A percentile compares a stretch with the other conserved stretches of the same genome.
These are phyloP conservation scores for Melanotaenia trifasciata DNA, from an alignment of 2,797 vertebrate genomes.

Conservation along the genomic window DNA sequence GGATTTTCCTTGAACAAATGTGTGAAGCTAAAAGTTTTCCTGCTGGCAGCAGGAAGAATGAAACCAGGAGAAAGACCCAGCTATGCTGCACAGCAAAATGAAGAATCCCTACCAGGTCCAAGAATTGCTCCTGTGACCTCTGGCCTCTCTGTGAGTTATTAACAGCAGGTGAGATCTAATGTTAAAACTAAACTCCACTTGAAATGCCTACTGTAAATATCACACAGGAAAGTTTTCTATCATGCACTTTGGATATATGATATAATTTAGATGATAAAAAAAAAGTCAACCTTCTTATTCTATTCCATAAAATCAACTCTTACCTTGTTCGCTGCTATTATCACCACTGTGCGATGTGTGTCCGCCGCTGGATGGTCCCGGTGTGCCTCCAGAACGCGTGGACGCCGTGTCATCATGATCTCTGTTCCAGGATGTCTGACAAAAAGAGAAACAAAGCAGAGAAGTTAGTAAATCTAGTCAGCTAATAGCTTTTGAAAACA, in stretches of 20 bases:
- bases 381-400: constrained; percentile 96
- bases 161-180: constrained; percentile 1
- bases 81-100: not conserved
- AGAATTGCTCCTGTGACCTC: constrained; percentile 21
- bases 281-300: not conserved
- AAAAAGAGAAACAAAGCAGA: constrained; percentile 1
- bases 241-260: not conserved
- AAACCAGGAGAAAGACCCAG: not conserved
- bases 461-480: constrained; percentile 8
- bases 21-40: not conserved
- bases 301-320: constrained; percentile 52
- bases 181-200: not conserved
- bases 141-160: constrained; percentile 23
- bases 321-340: constrained; percentile 99
- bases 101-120: not conserved
- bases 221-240: not conserved
- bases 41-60: not conserved
- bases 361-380: constrained; percentile 96
- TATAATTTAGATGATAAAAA: not conserved
- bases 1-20: not conserved
- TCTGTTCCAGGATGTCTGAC: constrained; percentile 98
- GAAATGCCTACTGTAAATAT: not conserved
- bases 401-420: constrained; percentile 98
- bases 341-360: constrained; percentile 99
- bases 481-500: not conserved